Conservation (phyloP, 2,888 invertebrate genomes). For the Pheosia tremula region DNA sequence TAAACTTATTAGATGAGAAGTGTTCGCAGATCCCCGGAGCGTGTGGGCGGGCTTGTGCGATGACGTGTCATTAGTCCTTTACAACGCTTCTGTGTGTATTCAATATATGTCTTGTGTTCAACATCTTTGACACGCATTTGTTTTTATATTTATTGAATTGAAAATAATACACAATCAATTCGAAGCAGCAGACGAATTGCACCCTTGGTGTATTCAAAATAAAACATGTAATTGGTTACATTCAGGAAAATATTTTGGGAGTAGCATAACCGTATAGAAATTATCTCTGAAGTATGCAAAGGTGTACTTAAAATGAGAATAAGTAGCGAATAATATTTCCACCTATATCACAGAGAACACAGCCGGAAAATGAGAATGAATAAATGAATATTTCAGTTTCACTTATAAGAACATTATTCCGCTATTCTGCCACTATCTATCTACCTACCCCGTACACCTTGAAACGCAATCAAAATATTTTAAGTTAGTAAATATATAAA, state of each 20-base stretch:
- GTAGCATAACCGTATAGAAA: background rate
- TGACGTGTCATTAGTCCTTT: conserved; percentile 64
- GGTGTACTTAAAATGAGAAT: conserved; percentile 9
- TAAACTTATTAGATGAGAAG: conserved; percentile 68
- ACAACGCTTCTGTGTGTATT: conserved; percentile 33
- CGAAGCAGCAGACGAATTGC: too few species aligned
- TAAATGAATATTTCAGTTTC: conserved; percentile 44
- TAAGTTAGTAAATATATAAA: background rate
- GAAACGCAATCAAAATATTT: background rate
- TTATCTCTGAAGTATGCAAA: conserved; percentile 30
- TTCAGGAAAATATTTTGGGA: background rate
- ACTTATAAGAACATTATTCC: conserved; percentile 36
- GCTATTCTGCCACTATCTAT: conserved; percentile 25
- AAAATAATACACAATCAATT: too few species aligned
- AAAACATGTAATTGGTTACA: too few species aligned
- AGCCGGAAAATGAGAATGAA: conserved; percentile 45
- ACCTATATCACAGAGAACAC: conserved; percentile 42
- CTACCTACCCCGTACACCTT: background rate
- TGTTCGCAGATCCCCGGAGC: conserved; percentile 60
- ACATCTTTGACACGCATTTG: too few species aligned
- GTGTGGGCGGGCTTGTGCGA: conserved; percentile 60
- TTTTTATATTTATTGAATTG: too few species aligned
- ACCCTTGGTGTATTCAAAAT: too few species aligned
- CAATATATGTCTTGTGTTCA: conserved; percentile 22
- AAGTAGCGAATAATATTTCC: conserved; percentile 45